A percentile compares a stretch with the other conserved stretches of the same genome.
phyloP scores from a whole-genome alignment of 2,113 vertebrate species.

The Polyodon spathula region DNA sequence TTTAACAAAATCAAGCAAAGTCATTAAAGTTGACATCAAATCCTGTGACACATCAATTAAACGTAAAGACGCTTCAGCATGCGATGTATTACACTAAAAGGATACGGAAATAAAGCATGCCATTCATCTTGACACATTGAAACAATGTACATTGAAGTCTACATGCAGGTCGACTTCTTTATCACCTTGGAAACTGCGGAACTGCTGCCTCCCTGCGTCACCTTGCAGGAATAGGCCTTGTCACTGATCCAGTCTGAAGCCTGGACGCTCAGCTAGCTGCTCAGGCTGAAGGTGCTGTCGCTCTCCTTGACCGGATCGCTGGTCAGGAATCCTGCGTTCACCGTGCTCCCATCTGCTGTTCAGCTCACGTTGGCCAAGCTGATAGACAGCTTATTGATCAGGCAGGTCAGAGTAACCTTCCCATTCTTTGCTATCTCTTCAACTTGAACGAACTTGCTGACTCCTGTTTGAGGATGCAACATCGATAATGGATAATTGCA shows the following conservation, averaged over 20 bases:
- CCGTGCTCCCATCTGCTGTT: slow-evolving; percentile 25
- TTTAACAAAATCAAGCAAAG: too few relatives aligned
- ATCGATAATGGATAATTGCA: too few relatives aligned
- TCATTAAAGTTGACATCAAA: too few relatives aligned
- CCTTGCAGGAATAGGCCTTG: slow-evolving; percentile 31
- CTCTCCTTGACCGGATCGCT: slow-evolving; percentile 32
- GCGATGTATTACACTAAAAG: too few relatives aligned
- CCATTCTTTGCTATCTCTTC: too few relatives aligned
- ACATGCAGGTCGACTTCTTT: slow-evolving; percentile 24
- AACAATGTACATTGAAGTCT: too few relatives aligned
- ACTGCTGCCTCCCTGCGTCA: slow-evolving; percentile 28
- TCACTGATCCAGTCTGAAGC: slow-evolving; percentile 34
- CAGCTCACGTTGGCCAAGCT: slow-evolving; percentile 39
- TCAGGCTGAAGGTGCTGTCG: slow-evolving; percentile 41
- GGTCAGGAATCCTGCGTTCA: slow-evolving; percentile 38
- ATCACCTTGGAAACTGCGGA: slow-evolving; percentile 29
- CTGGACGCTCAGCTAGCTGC: slow-evolving; percentile 39
- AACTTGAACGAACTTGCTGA: too few relatives aligned
- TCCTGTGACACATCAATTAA: too few relatives aligned
- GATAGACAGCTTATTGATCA: slow-evolving; percentile 30
- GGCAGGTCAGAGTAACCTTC: slow-evolving; percentile 42
- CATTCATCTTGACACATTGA: too few relatives aligned
- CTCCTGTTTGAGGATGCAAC: too few relatives aligned
- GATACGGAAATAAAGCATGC: too few relatives aligned
- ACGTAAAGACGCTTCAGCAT: too few relatives aligned